phyloP scores from a whole-genome alignment of 2,797 vertebrate genomes.

The Lemur catta region DNA sequence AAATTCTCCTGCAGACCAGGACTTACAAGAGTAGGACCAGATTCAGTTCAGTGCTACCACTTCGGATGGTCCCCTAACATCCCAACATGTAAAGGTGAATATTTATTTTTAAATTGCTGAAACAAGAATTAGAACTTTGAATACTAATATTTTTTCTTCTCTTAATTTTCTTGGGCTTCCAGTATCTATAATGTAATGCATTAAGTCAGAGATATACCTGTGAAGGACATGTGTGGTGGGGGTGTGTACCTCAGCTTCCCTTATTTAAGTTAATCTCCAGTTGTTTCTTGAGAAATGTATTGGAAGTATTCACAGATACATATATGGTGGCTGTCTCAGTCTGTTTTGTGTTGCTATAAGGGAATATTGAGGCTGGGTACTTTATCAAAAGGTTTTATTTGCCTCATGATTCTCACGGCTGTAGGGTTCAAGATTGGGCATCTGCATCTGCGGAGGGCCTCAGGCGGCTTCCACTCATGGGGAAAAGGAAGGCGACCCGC shows the following conservation, averaged over 20 bases:
- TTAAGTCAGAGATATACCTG: neutral
- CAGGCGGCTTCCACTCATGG: neutral
- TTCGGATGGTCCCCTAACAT: conserved; percentile 83
- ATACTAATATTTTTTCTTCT: neutral
- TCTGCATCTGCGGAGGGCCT: neutral
- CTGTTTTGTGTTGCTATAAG: neutral
- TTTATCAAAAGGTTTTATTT: neutral
- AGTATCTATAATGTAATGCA: neutral
- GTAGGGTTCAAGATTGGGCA: neutral
- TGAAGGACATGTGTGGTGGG: neutral
- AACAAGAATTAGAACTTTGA: neutral
- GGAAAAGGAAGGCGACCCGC: neutral
- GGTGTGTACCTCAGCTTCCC: accelerated
- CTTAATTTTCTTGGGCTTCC: neutral
- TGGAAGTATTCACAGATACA: neutral
- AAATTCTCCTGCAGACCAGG: conserved; percentile 69
- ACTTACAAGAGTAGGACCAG: conserved; percentile 69
- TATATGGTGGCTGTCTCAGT: neutral
- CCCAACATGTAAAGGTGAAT: conserved; percentile 81
- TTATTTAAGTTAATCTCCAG: neutral
- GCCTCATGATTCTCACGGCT: neutral
- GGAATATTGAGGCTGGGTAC: neutral
- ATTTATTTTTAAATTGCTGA: neutral
- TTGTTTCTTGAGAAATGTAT: neutral
- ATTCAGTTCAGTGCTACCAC: conserved; percentile 81